These are phyloP conservation scores for Lagocephalus sceleratus DNA, from an alignment of 2,797 vertebrate genomes.

Conservation along the genomic window DNA sequence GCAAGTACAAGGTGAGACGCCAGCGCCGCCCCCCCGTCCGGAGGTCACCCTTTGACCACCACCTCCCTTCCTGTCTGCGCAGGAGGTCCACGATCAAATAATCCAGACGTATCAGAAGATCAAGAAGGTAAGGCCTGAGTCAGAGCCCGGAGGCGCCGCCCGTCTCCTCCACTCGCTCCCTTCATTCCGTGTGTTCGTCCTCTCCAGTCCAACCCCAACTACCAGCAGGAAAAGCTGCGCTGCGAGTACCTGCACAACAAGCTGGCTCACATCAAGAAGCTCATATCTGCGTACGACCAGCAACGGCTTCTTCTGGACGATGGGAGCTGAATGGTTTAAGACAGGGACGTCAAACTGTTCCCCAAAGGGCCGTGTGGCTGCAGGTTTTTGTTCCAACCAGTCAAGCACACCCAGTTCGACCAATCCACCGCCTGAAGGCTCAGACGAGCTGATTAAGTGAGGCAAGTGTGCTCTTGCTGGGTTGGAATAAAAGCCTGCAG, in stretches of 20 bases:
- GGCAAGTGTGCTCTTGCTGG: too few relatives aligned
- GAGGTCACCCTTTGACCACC: neutral
- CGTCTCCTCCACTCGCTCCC: neutral
- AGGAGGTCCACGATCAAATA: slow-evolving; percentile 91
- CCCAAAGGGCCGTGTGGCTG: too few relatives aligned
- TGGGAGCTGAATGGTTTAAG: slow-evolving; percentile 28
- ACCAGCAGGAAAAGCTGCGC: slow-evolving; percentile 87
- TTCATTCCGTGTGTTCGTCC: neutral
- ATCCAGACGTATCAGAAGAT: slow-evolving; percentile 90
- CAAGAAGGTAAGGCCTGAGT: slow-evolving; percentile 81
- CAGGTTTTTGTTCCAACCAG: too few relatives aligned
- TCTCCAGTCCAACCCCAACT: slow-evolving; percentile 86
- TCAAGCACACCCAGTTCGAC: too few relatives aligned
- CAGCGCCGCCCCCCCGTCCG: neutral
- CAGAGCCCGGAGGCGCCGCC: neutral
- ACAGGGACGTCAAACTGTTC: too few relatives aligned
- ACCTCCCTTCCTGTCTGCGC: neutral
- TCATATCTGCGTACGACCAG: slow-evolving; percentile 90
- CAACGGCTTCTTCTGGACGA: slow-evolving; percentile 71
- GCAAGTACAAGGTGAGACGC: slow-evolving; percentile 85
- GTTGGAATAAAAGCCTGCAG: slow-evolving; percentile 15
- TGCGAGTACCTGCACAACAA: slow-evolving; percentile 96
- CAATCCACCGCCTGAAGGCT: too few relatives aligned
- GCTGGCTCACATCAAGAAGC: slow-evolving; percentile 92
- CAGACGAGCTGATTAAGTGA: too few relatives aligned